Base-by-base conservation (phyloP, 2,113 vertebrate genomes). In the Penelope pileata region DNA sequence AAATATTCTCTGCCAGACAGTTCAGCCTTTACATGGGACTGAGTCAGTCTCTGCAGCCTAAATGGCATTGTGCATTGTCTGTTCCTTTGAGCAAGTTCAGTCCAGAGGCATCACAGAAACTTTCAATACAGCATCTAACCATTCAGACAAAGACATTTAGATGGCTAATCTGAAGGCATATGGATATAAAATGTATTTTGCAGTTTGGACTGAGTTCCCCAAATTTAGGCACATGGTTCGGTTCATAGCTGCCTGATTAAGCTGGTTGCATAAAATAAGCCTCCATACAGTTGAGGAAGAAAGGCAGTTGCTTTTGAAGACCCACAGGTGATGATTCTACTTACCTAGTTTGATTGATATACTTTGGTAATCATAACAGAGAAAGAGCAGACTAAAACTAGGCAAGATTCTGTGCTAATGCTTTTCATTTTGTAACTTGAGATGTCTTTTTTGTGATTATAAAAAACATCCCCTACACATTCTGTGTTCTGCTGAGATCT, bases 361-460 rank as follows among this genome's bases (percentile, higher is more conserved):
- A 0, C 1, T 0, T 40, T 68, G 36, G 73, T 54, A 23, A 79
- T 16, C 8, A 18, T 12, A 79, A 23, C 4, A 47, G 21, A 40
- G 40, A 83, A 38, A 76, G 7, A 88, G 18, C 8, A 91, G 47
- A 27, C 4, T 78, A 59, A 47, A 90, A 17, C 40, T 84, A 79
- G 34, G 26, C 40, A 74, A 91, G 19, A 80, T 54, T 90, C 21
- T 88, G 79, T 68, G 12, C 19, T 67, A 47, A 38, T 59, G n/a
- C 73, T 91, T 89, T 91, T 92, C 56, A 22, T 90, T 26, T 63
- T 74, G 68, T 32, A 75, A 69, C 50, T 83, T 81, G 48, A 12
- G 13, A 36, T 19, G 87, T 43, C 30, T 86, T 40, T 43, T 22
- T 64, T 92, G 30, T 59, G 40, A 88, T 72, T 32, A 74, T 18